Evolutionary conservation across 2,888 invertebrate species (phyloP).

Genomic region (Hirtodrosophila confusa): DNA sequence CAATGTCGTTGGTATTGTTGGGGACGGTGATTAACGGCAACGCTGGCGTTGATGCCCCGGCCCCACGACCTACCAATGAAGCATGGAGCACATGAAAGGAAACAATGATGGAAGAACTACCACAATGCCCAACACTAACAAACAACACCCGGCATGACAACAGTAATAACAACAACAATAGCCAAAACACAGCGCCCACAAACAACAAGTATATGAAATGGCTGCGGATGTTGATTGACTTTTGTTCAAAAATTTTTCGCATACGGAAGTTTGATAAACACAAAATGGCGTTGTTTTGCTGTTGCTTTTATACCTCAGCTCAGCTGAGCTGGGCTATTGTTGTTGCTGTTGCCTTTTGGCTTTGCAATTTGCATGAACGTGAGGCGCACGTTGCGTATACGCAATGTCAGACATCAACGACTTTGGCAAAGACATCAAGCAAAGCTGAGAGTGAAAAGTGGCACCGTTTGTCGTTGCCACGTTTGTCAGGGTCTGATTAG

Average conservation of each 20-base stretch:
- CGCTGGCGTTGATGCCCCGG: conserved; percentile 26
- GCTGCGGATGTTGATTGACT: conserved; percentile 76
- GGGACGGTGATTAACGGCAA: conserved; percentile 47
- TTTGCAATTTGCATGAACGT: conserved; percentile 37
- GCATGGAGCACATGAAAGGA: conserved; percentile 40
- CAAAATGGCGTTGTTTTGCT: conserved; percentile 48
- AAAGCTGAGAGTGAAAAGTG: conserved; percentile 16
- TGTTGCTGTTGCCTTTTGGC: conserved; percentile 19
- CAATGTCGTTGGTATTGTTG: conserved; percentile 18
- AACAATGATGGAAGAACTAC: conserved; percentile 45
- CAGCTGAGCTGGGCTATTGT: conserved; percentile 16
- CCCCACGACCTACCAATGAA: conserved; percentile 15
- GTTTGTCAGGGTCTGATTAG: conserved; percentile 34
- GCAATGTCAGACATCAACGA: conserved; percentile 12
- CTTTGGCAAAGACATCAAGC: conserved; percentile 30
- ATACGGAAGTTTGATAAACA: conserved; percentile 75
- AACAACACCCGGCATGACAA: conserved; percentile 33
- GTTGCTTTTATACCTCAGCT: conserved; percentile 9
- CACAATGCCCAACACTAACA: conserved; percentile 34
- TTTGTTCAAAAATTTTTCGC: conserved; percentile 56
- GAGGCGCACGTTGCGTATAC: conserved; percentile 38
- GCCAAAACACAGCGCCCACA: conserved; percentile 18
- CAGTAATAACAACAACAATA: conserved; percentile 26
- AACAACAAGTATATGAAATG: conserved; percentile 34
- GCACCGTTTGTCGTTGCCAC: conserved; percentile 18